Evolutionary conservation across 2,797 vertebrate genomes (phyloP).

Genomic region (Danio jaintianensis): DNA sequence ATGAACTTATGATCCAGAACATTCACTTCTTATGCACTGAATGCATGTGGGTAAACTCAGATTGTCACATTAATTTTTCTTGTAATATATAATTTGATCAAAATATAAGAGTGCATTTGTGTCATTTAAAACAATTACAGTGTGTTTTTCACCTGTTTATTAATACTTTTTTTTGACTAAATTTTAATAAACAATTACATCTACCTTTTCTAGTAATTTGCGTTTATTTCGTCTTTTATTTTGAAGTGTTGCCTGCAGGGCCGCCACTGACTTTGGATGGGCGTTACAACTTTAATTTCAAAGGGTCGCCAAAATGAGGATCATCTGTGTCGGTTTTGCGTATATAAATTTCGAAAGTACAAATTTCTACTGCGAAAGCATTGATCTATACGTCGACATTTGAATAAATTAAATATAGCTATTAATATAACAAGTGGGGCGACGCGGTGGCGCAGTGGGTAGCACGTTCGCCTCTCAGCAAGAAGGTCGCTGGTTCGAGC

Average conservation of each 20-base stretch:
- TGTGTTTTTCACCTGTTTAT: not conserved
- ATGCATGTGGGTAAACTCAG: not conserved
- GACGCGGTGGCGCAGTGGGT: too few relatives aligned
- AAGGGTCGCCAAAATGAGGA: not conserved
- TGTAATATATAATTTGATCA: not conserved
- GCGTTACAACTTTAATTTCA: slow-evolving; percentile 16
- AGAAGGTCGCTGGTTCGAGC: too few relatives aligned
- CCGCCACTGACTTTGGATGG: not conserved
- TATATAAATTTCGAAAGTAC: not conserved
- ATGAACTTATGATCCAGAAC: not conserved
- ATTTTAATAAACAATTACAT: slow-evolving; percentile 1
- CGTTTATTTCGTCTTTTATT: not conserved
- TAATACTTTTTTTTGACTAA: not conserved
- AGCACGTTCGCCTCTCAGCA: too few relatives aligned
- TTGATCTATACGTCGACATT: too few relatives aligned
- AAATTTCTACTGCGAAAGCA: too few relatives aligned
- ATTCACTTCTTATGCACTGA: not conserved
- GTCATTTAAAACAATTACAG: not conserved
- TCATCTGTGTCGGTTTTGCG: not conserved
- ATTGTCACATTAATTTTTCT: not conserved
- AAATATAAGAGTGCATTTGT: not conserved
- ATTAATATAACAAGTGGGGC: not conserved
- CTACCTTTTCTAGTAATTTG: not conserved
- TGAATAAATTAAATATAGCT: not conserved
- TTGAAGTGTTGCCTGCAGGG: not conserved